These are phyloP conservation scores for Disparrhopalites patrizii DNA, from an alignment of 2,888 invertebrate species.

Conservation along the genomic window DNA sequence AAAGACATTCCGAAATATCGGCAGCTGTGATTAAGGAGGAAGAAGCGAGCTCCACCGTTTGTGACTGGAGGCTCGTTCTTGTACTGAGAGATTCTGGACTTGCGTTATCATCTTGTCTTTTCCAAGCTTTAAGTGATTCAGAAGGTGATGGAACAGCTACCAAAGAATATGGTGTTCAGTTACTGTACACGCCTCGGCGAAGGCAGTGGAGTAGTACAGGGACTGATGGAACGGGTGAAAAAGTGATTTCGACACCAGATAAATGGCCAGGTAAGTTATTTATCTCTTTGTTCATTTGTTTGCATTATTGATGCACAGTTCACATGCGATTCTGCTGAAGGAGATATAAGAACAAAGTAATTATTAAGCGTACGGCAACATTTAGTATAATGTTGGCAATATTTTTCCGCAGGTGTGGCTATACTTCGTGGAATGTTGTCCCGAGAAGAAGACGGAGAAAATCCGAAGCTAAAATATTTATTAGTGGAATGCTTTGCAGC, in stretches of 20 bases:
- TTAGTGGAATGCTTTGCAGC: constrained; percentile 91
- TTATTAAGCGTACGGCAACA: not conserved
- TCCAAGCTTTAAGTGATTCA: constrained; percentile 93
- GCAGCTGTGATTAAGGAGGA: constrained; percentile 35
- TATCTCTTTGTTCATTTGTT: no score
- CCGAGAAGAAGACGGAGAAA: constrained; percentile 89
- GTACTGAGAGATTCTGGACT: constrained; percentile 90
- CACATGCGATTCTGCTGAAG: no score
- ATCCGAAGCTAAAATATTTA: constrained; percentile 84
- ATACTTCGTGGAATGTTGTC: constrained; percentile 84
- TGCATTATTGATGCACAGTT: no score
- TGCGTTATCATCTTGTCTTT: constrained; percentile 96
- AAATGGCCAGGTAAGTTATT: constrained; percentile 73
- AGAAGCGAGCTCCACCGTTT: constrained; percentile 46
- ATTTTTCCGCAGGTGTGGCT: constrained; percentile 67
- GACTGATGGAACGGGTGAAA: constrained; percentile 47
- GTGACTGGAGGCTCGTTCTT: constrained; percentile 52
- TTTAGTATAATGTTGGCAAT: not conserved
- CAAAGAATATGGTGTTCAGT: constrained; percentile 43
- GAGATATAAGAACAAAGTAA: no score
- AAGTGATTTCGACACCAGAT: constrained; percentile 75
- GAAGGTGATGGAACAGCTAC: constrained; percentile 52
- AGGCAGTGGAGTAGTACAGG: constrained; percentile 76
- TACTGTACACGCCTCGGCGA: constrained; percentile 56
- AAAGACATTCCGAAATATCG: constrained; percentile 29